phyloP scores from a whole-genome alignment of 2,113 vertebrate species.

The Oreochromis tanganicae region DNA sequence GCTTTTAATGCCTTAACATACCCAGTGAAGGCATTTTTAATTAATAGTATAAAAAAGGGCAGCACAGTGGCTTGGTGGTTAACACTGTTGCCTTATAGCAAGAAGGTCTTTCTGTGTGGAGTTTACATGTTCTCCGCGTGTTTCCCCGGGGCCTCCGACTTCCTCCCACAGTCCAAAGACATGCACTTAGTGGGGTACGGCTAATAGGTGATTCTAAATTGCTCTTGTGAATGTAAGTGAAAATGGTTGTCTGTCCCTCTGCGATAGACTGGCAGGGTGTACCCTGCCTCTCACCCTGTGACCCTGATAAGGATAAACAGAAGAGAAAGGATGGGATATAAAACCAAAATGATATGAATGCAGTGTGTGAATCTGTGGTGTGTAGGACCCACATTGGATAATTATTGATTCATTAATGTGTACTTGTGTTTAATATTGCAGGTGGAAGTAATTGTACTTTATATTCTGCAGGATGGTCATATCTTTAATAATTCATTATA shows the following conservation, averaged over 20 bases:
- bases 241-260: not conserved
- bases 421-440: not conserved
- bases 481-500: not conserved
- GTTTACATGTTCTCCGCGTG: not conserved
- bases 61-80: not conserved
- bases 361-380: not conserved
- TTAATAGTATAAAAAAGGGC: not conserved
- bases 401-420: not conserved
- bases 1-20: not conserved
- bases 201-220: not conserved
- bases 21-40: not conserved
- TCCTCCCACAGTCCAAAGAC: not conserved
- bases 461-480: not conserved
- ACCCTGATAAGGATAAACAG: not conserved
- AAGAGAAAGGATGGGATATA: not conserved
- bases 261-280: fast-evolving
- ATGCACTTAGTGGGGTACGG: fast-evolving
- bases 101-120: not conserved
- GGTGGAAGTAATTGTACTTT: fast-evolving
- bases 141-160: not conserved
- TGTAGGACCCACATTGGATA: not conserved
- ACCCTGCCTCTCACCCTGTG: not conserved
- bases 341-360: not conserved
- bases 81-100: not conserved
- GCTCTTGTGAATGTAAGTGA: not conserved